Percentiles rank a stretch among this genome's conserved stretches.
Evolutionary conservation across 2,113 vertebrate species (phyloP).

Genomic region (Platysteira castanea): DNA sequence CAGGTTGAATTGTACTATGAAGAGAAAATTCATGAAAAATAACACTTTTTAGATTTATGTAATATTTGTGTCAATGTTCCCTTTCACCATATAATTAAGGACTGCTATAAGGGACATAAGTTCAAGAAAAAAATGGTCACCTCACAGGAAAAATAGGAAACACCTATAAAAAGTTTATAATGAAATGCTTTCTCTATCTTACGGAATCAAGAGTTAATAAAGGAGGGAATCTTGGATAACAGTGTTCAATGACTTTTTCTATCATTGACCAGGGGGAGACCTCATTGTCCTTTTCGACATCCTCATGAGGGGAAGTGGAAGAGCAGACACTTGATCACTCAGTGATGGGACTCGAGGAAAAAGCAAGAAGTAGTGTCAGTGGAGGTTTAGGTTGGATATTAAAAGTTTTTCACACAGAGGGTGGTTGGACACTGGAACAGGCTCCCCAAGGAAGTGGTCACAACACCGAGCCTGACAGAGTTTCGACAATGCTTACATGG

Average conservation of each 20-base stretch:
- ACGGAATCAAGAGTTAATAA: neutral
- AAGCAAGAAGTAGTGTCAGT: neutral
- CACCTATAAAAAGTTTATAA: neutral
- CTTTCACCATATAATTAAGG: neutral
- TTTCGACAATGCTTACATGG: neutral
- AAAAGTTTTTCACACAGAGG: neutral
- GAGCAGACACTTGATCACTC: neutral
- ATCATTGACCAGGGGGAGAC: neutral
- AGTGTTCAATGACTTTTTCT: neutral
- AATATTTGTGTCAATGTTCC: neutral
- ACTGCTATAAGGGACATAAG: neutral
- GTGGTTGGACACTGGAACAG: neutral
- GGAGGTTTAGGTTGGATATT: neutral
- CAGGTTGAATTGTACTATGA: neutral
- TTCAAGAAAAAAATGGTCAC: neutral
- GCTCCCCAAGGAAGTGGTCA: neutral
- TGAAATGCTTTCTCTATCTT: neutral
- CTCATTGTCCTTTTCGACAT: neutral
- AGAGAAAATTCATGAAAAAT: neutral
- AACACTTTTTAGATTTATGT: neutral
- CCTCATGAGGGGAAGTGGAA: neutral
- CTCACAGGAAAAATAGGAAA: neutral
- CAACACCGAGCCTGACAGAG: neutral
- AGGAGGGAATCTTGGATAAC: neutral
- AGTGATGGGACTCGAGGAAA: fast-evolving